Percentiles rank a stretch among this genome's conserved stretches.
phyloP scores from a whole-genome alignment of 1,140 invertebrate genomes.

The Drosophila ironensis region DNA sequence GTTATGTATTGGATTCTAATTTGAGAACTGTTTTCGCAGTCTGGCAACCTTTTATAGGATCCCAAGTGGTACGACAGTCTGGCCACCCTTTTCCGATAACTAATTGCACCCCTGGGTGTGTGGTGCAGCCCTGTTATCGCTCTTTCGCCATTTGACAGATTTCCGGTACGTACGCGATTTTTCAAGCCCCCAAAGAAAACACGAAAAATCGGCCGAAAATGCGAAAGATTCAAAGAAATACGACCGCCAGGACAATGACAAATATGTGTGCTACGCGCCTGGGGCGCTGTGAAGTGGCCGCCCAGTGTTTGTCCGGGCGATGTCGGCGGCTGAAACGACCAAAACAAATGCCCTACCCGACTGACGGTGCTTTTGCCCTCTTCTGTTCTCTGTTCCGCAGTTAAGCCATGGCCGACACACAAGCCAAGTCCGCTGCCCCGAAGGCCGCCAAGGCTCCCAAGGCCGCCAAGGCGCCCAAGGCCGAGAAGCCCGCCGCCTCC shows the following conservation, averaged over 20 bases:
- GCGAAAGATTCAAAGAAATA: slow-evolving; percentile 25
- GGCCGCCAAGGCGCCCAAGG: slow-evolving; percentile 85
- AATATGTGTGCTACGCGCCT: slow-evolving; percentile 23
- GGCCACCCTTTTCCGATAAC: too few species aligned
- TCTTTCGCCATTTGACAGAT: slow-evolving; percentile 81
- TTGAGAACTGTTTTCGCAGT: too few species aligned
- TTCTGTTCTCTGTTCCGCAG: slow-evolving; percentile 24
- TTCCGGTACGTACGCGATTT: slow-evolving; percentile 81
- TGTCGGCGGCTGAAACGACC: slow-evolving; percentile 50
- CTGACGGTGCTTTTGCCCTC: not conserved
- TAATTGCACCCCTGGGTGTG: not conserved
- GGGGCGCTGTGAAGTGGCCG: slow-evolving; percentile 6
- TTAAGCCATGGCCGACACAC: slow-evolving; percentile 79
- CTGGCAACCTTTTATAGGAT: too few species aligned
- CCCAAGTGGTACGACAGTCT: too few species aligned
- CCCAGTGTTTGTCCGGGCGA: slow-evolving; percentile 12
- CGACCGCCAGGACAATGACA: slow-evolving; percentile 1
- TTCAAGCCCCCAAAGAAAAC: slow-evolving; percentile 43
- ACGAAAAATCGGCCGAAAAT: slow-evolving; percentile 42
- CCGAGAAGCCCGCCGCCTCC: slow-evolving; percentile 84
- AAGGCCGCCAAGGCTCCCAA: slow-evolving; percentile 81
- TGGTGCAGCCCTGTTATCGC: slow-evolving; percentile 6
- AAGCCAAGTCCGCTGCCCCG: slow-evolving; percentile 75
- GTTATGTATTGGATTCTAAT: too few species aligned
- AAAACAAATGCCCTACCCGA: slow-evolving; percentile 45